A percentile compares a stretch with the other conserved stretches of the same genome.
Evolutionary conservation across 2,888 invertebrate genomes (phyloP).

Genomic region (Tenthredo scrophulariae): DNA sequence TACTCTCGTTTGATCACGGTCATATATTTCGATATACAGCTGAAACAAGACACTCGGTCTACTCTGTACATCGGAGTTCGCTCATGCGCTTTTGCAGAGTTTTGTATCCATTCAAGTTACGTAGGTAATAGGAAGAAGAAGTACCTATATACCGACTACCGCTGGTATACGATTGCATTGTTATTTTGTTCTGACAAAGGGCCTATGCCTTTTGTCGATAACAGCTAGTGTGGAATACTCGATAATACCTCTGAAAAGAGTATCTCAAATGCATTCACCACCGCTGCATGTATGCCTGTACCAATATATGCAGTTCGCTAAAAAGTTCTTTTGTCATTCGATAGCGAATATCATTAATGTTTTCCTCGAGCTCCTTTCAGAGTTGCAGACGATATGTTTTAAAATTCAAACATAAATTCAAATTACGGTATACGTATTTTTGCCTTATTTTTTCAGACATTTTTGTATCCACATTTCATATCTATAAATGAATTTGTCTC

Average conservation of each 20-base stretch:
- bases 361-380: not conserved
- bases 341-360: not conserved
- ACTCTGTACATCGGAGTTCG: not conserved
- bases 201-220: conserved; percentile 4
- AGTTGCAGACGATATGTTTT: not conserved
- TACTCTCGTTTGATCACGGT: not conserved
- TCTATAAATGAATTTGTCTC: not conserved
- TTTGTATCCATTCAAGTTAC: not conserved
- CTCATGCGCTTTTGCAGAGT: not conserved
- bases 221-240: not conserved
- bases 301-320: not conserved
- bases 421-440: not conserved
- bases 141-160: not conserved
- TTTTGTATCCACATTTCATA: not conserved
- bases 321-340: not conserved
- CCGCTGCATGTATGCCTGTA: not conserved
- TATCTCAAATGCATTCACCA: not conserved
- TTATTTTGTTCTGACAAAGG: conserved; percentile 7
- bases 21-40: not conserved
- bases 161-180: conserved; percentile 21
- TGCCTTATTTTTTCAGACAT: not conserved
- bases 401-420: not conserved
- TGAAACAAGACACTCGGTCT: not conserved
- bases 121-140: conserved; percentile 9
- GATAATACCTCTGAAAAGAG: not conserved